phyloP scores from a whole-genome alignment of 2,113 vertebrate genomes.

The Heterotilapia buettikoferi region DNA sequence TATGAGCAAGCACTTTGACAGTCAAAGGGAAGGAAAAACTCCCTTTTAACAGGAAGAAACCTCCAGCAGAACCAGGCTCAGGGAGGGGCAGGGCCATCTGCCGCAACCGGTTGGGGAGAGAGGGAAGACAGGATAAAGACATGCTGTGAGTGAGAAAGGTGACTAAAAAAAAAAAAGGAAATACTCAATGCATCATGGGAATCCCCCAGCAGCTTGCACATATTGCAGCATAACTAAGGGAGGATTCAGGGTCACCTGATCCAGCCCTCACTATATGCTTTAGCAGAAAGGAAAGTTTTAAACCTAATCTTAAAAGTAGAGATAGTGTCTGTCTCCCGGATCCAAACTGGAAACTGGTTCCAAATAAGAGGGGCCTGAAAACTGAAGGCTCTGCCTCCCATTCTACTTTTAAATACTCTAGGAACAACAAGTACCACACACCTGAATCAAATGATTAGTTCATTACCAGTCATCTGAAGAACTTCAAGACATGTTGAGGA shows the following conservation, averaged over 20 bases:
- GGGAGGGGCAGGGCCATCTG: neutral
- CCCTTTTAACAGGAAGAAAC: neutral
- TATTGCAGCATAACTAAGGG: neutral
- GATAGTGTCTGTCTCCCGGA: accelerated
- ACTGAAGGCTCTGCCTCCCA: neutral
- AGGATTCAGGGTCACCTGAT: neutral
- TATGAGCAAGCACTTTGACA: neutral
- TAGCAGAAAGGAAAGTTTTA: neutral
- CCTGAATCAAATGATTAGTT: neutral
- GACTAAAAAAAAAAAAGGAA: neutral
- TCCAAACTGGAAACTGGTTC: neutral
- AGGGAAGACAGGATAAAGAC: neutral
- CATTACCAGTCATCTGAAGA: neutral
- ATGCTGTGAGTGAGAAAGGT: accelerated
- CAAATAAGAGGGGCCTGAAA: neutral
- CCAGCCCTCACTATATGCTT: accelerated
- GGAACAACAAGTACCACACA: neutral
- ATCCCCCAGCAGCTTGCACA: neutral
- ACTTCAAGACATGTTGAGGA: neutral
- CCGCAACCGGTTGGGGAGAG: accelerated
- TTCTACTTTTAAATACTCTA: neutral
- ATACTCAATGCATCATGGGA: neutral
- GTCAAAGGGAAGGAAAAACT: neutral
- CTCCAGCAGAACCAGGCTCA: neutral
- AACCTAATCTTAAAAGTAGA: neutral